Evolutionary conservation across 1,140 invertebrate species (phyloP), one percentile per base, ranked within the genome.

Genomic region (Holotrichia oblita): DNA sequence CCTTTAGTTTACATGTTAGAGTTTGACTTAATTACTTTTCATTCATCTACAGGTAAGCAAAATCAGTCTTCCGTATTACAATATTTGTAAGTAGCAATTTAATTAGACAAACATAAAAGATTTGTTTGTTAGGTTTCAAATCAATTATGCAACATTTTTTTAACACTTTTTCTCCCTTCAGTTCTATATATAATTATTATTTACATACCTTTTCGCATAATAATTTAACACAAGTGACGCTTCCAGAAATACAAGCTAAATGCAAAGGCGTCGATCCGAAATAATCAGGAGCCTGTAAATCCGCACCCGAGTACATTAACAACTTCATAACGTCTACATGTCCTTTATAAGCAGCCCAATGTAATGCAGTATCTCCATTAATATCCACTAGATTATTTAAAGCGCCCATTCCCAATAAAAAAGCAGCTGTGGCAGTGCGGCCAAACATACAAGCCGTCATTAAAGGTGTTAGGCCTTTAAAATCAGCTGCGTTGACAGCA

Each of bases 401-500:
- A 93, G 88, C 12, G 94, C 95, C 95, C 91, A 95, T 96, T 9
- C 96, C 96, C 69, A 98, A 90, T 0, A 98, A 88, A 88, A 95
- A 97, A 0, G 95, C 94, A 0, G 96, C 95, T 0, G 96, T 94
- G 22, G 95, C 95, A 24, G 94, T 95, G 85, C 95, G 91, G 8
- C 96, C 96, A 87, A 97, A 97, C 93, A 97, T 97, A 82, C 95
- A 96, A 0, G 96, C 95, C 0, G 96, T 95, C 91, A 97, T 97
- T 40, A 98, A 86, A 0, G 96, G 96, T 0, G 96, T 97, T 41
- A 96, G 86, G 6, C 95, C 95, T 90, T 97, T 98, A 82, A 96
- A 96, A 84, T 98, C 96, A 0, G 93, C 93, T 10, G 94, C 92
- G 85, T 98, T 97, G 0, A 97, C 94, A 14, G 93, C 92, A 4